A percentile compares a stretch with the other conserved stretches of the same genome.
Conservation (phyloP, 2,797 vertebrate species). For the Enteromius argenteus region DNA sequence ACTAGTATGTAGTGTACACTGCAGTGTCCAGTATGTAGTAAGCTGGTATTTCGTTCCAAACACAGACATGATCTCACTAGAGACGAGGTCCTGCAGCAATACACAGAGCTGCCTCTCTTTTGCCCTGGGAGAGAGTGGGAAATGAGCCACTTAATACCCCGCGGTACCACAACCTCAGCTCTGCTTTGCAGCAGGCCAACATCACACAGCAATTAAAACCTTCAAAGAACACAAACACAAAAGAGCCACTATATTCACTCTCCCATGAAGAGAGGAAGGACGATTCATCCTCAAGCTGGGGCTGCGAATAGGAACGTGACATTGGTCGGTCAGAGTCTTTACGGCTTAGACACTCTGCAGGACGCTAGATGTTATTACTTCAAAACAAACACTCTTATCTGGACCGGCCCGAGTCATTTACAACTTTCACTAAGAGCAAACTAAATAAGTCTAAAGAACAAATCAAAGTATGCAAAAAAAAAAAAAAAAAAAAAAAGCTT, state of each 20-base stretch:
- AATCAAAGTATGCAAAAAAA: background rate
- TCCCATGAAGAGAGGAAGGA: slow-evolving; percentile 37
- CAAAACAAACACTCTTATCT: slow-evolving; percentile 41
- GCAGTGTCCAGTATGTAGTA: background rate
- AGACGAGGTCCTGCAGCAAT: slow-evolving; percentile 28
- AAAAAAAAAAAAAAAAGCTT: no score
- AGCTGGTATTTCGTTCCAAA: background rate
- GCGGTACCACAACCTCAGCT: slow-evolving; percentile 58
- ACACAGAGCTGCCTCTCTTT: slow-evolving; percentile 31
- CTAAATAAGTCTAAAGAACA: slow-evolving; percentile 16
- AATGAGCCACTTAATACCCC: slow-evolving; percentile 61
- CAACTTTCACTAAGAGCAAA: background rate
- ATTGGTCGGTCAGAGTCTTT: slow-evolving; percentile 8
- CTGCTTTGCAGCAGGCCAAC: slow-evolving; percentile 58
- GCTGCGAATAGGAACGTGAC: slow-evolving; percentile 24
- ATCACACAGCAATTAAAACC: slow-evolving; percentile 54
- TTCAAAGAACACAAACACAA: slow-evolving; percentile 46
- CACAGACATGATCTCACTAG: background rate
- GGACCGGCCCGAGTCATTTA: background rate
- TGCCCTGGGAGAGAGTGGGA: slow-evolving; percentile 41
- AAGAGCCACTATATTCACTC: slow-evolving; percentile 33
- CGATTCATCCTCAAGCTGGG: slow-evolving; percentile 26
- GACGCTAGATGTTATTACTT: slow-evolving; percentile 2
- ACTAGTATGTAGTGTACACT: background rate
- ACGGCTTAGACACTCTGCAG: slow-evolving; percentile 16